Base-by-base conservation (phyloP, 1,140 invertebrate species). In the Anagrus nilaparvatae region DNA sequence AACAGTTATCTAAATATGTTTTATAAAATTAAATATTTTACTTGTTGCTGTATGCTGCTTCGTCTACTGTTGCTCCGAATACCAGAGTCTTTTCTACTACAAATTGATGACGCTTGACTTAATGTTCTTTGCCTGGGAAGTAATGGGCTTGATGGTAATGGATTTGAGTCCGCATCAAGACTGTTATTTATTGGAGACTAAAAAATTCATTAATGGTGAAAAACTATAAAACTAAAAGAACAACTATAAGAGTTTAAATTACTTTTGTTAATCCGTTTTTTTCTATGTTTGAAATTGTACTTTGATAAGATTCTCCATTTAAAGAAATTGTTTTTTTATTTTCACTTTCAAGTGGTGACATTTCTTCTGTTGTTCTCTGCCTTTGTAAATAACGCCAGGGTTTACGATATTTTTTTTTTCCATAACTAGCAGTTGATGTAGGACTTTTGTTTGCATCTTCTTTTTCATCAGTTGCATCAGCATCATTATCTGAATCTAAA, bases 61-160 rank as follows among this genome's bases (percentile, higher is more conserved):
- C 84, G 68, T 1, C 84, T 70, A 49, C 84, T 88, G 31, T 83
- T 87, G 56, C 86, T 88, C 45, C 81, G 75, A 43, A 89, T 88
- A 4, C 86, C 86, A 1, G 85, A 89, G 64, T 90, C 86, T 68
- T 90, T 90, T 42, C 86, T 73, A 49, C 84, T 87, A 51, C 84
- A 84, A 28, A 84, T 73, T 7, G 82, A 84, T 2, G 78, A 76
- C 47, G 81, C 79, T 33, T 82, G 71, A 63, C 81, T 82, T 39
- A 81, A 61, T 46, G 75, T 66, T 56, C 84, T 82, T 35, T 82
- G 77, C 38, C 59, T 55, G 46, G 60, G 48, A 37, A 66, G 54
- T 43, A 69, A 49, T 43, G 63, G 63, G 61, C 61, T 65, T 51
- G 61, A 61, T 54, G 64, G 60, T 56, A 63, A 44, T 46, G 65